Percentiles rank a stretch among this genome's conserved stretches.
Conservation (phyloP, 2,888 invertebrate genomes). For the Ophion obscuratus region DNA sequence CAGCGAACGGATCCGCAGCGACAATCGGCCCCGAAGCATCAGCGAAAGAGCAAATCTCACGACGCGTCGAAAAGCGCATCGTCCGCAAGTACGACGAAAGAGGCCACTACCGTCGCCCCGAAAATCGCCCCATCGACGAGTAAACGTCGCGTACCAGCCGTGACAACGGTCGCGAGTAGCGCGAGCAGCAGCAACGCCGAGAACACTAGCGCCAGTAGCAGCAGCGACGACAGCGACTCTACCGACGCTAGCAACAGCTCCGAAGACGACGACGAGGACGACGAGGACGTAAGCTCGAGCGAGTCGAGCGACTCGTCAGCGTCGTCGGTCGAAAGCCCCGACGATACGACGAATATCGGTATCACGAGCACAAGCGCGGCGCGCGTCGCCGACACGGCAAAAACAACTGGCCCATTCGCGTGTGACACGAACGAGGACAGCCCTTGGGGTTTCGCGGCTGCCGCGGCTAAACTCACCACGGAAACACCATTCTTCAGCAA, state of each 20-base stretch:
- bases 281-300: constrained; percentile 69
- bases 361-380: constrained; percentile 77
- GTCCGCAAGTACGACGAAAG: neutral
- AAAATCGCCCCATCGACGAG: no score
- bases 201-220: constrained; percentile 54
- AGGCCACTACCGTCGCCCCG: neutral
- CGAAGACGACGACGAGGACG: constrained; percentile 79
- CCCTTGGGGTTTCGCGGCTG: constrained; percentile 87
- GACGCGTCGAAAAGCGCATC: constrained; percentile 52
- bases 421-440: constrained; percentile 83
- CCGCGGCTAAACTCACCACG: constrained; percentile 84
- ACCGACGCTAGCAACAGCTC: constrained; percentile 75
- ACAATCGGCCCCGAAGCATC: constrained; percentile 50
- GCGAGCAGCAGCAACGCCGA: constrained; percentile 53
- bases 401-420: constrained; percentile 79
- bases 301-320: constrained; percentile 75
- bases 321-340: constrained; percentile 68
- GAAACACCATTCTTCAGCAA: constrained; percentile 81
- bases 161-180: constrained; percentile 38
- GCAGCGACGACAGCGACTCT: constrained; percentile 74
- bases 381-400: constrained; percentile 69
- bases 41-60: constrained; percentile 51
- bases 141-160: constrained; percentile 1
- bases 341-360: constrained; percentile 72
- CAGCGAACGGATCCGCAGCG: constrained; percentile 53